phyloP scores from a whole-genome alignment of 2,113 vertebrate species.

The Oreamnos americanus region DNA sequence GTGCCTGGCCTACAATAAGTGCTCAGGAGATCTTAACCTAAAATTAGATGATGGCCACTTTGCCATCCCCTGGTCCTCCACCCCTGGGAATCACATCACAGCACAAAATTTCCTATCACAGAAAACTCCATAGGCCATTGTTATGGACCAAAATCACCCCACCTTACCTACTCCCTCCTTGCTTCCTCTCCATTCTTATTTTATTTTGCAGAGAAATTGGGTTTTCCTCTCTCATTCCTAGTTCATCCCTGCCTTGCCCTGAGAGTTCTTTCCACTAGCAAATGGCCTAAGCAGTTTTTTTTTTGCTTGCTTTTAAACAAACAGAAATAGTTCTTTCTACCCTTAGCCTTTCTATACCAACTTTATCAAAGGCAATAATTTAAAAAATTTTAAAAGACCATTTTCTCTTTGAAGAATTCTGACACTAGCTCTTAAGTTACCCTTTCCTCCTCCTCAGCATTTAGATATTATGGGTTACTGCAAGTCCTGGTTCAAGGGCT shows the following conservation, averaged over 20 bases:
- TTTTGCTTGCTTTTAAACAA: background rate
- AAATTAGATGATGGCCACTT: background rate
- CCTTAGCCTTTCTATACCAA: background rate
- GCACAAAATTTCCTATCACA: background rate
- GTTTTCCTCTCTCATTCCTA: background rate
- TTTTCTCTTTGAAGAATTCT: background rate
- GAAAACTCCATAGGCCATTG: background rate
- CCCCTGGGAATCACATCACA: background rate
- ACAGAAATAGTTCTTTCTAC: background rate
- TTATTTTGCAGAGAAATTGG: background rate
- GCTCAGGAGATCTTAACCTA: background rate
- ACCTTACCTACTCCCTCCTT: background rate
- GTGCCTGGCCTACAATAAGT: background rate
- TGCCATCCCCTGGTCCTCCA: background rate
- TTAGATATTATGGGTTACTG: background rate
- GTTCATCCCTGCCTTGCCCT: background rate
- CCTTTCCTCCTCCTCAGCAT: background rate
- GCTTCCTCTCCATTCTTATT: background rate
- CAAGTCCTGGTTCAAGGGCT: background rate
- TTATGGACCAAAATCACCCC: background rate
- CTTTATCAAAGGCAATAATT: background rate
- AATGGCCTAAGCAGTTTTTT: background rate
- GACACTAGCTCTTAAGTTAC: background rate
- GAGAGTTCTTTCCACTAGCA: background rate
- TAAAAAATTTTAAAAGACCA: background rate